Evolutionary conservation across 2,888 invertebrate species (phyloP), one percentile per base, ranked within the genome.

Genomic region (Drosophila leonis): DNA sequence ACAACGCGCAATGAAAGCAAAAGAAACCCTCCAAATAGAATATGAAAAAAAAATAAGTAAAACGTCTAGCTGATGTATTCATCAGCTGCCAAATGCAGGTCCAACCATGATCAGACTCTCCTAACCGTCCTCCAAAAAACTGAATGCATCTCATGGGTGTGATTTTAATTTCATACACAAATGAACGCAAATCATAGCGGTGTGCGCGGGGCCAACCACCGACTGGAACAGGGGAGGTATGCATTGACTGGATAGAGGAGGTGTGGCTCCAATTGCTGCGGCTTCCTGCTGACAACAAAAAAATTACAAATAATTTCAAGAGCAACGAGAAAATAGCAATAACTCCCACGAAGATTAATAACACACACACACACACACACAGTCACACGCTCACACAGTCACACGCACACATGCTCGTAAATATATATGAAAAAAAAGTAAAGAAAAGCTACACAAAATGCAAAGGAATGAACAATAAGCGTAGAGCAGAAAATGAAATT

Each of bases 101-200:
- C 31, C 69, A 39, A 54, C 27, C 64, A 31, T 15, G 35, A 46
- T 52, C 37, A 37, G 55, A 33, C 42, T 15, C n/a, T 12, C 42
- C 27, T 27, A 31, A n/a, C 35, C 44, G 7, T 33, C 31, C 46
- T 37, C 49, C 15, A 13, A 33, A 37, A 49, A 49, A 37, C 33
- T 42, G 59, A 74, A 77, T 78, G 86, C 81, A 84, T 90, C 93
- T 91, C 93, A 82, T 76, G 93, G 91, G 93, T 93, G 93, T 93
- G 92, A 93, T 93, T 92, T 93, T 93, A 93, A 93, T 93, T 93
- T 93, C 93, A 93, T 92, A 92, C 92, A 90, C 90, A 92, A 92
- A 91, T 91, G 91, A 90, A 90, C 91, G 87, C 83, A 81, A 83
- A 83, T 83, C 83, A 82, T 82, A 67, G 83, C 48, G 65, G 67